Evolutionary conservation across 2,888 invertebrate species (phyloP).

Genomic region (Trichogramma dendrolimi): DNA sequence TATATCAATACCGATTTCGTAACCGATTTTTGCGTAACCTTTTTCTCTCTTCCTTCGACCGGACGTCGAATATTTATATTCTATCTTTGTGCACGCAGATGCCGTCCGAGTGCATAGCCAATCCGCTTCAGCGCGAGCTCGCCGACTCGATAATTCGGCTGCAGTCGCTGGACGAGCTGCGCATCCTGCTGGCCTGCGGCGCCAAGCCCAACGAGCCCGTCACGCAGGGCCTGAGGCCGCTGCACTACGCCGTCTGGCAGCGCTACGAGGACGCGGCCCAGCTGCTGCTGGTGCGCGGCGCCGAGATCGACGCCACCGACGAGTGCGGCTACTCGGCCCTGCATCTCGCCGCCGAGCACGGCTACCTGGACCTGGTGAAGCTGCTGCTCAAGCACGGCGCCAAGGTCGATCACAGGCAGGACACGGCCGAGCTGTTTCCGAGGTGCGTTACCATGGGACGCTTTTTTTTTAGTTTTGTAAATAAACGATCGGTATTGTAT

Average conservation of each 20-base stretch:
- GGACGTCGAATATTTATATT: too few relatives aligned
- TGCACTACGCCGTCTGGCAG: conserved; percentile 92
- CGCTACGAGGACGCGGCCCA: conserved; percentile 71
- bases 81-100: too few relatives aligned
- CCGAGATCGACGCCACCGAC: conserved; percentile 77
- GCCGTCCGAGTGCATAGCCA: conserved; percentile 70
- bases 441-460: too few relatives aligned
- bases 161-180: conserved; percentile 81
- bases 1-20: too few relatives aligned
- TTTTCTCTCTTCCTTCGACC: too few relatives aligned
- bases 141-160: conserved; percentile 87
- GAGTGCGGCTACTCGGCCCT: conserved; percentile 89
- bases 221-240: conserved; percentile 79
- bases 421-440: conserved; percentile 69
- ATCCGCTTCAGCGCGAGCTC: conserved; percentile 77
- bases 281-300: conserved; percentile 74
- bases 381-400: conserved; percentile 74
- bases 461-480: too few relatives aligned
- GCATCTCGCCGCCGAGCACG: conserved; percentile 86
- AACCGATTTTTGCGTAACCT: too few relatives aligned
- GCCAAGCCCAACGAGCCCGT: conserved; percentile 80
- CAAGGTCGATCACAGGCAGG: conserved; percentile 73
- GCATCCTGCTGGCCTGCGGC: conserved; percentile 80
- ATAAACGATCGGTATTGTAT: too few relatives aligned
- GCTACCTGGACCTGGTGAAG: conserved; percentile 67